Evolutionary conservation across 2,888 invertebrate species (phyloP).

Genomic region (Chymomyza fuscimana): DNA sequence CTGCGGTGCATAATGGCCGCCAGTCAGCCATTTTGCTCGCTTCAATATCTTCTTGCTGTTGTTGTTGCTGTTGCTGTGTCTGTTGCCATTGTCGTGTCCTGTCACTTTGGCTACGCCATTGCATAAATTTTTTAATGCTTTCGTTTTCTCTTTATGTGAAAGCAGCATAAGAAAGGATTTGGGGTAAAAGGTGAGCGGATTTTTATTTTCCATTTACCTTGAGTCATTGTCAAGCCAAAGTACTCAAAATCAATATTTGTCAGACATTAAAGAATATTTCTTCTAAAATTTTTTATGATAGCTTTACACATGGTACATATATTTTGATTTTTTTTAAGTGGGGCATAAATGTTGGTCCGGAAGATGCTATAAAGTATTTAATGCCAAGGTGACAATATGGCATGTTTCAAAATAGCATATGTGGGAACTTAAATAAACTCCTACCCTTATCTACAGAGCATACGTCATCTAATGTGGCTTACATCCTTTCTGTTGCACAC

Average conservation of each 20-base stretch:
- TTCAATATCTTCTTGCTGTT: constrained; percentile 12
- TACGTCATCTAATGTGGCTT: too few relatives aligned
- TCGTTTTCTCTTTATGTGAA: constrained; percentile 25
- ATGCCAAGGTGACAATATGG: too few relatives aligned
- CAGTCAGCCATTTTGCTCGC: background rate
- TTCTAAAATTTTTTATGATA: constrained; percentile 20
- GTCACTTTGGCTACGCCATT: background rate
- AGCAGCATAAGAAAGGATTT: background rate
- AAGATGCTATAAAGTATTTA: too few relatives aligned
- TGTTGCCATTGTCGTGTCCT: constrained; percentile 7
- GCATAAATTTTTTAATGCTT: constrained; percentile 1
- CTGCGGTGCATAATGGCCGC: constrained; percentile 33
- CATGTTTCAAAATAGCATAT: too few relatives aligned
- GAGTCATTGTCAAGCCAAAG: background rate
- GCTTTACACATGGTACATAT: constrained; percentile 2
- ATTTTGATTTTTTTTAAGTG: background rate
- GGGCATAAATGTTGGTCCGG: too few relatives aligned
- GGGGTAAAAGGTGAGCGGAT: constrained; percentile 51
- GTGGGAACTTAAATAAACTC: too few relatives aligned
- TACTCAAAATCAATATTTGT: constrained; percentile 62
- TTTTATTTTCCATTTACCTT: constrained; percentile 36
- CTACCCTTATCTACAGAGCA: too few relatives aligned
- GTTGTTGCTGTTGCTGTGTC: constrained; percentile 3
- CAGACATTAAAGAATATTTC: constrained; percentile 46
- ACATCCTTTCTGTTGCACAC: too few relatives aligned